Evolutionary conservation across 2,797 vertebrate species (phyloP).

Genomic region (Siniperca undulata): DNA sequence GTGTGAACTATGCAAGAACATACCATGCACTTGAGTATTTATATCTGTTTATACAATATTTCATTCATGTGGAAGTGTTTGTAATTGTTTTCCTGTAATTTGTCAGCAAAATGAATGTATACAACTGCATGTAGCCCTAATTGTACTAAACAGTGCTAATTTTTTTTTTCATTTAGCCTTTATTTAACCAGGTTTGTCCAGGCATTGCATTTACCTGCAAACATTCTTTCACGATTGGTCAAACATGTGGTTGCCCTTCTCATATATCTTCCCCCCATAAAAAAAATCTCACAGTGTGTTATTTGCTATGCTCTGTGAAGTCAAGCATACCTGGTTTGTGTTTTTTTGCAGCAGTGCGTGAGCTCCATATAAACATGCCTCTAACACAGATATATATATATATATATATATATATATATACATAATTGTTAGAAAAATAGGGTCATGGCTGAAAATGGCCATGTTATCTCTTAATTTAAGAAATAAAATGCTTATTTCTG

Average conservation of each 20-base stretch:
- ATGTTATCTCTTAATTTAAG: neutral
- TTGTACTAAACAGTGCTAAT: too few species aligned
- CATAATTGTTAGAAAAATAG: neutral
- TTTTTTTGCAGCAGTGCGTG: conserved; percentile 3
- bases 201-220: neutral
- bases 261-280: neutral
- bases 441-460: neutral
- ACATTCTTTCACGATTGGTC: conserved; percentile 9
- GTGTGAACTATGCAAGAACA: too few species aligned
- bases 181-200: too few species aligned
- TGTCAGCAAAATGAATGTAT: neutral
- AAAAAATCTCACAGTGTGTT: conserved; percentile 9
- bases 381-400: neutral
- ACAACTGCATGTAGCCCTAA: too few species aligned
- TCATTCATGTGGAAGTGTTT: neutral
- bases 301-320: conserved; percentile 56
- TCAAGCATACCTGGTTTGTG: conserved; percentile 9
- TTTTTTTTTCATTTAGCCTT: too few species aligned
- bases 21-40: neutral
- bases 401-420: neutral
- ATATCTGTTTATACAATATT: neutral
- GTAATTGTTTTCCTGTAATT: neutral
- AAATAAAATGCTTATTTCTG: neutral
- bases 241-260: conserved; percentile 10
- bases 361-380: conserved; percentile 34